Base-by-base conservation (phyloP, 2,888 invertebrate genomes). In the Linnaemya vulpina region DNA sequence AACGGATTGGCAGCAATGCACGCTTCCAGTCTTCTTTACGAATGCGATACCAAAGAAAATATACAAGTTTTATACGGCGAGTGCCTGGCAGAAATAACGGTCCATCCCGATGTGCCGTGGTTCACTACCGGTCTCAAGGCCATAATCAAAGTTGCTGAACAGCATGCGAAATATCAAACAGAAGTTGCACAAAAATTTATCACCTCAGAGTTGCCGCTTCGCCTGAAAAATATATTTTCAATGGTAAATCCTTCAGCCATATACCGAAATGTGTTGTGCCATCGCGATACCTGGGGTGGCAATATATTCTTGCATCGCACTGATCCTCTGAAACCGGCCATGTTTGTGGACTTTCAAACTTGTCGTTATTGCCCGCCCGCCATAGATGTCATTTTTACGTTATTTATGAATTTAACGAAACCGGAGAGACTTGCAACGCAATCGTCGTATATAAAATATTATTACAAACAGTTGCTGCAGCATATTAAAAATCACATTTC, bases 231-330 rank as follows among this genome's bases (percentile, higher is more conserved):
- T 0, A 83, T 91, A 0, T 91, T 89, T 40, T 88, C 87, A n/a
- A 91, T 91, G 89, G 88, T 88, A 0, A 89, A 89, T 63, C 84
- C 92, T 15, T 91, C 93, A 4, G 46, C 89, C 62, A 88, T 88
- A 63, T 91, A 93, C 90, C 88, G 91, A 7, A 94, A 94, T 86
- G 94, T 93, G 0, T 88, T 94, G 1, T 92, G 93, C n/a, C 92
- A 92, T 87, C 90, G 91, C 2, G 92, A 92, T 87, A 88, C 90
- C 49, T 92, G 92, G 92, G 88, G 89, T n/a, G 92, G 91, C 13
- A 92, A 92, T 88, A 89, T 92, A 11, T 90, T 92, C 84, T 90
- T 90, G 67, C 88, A 89, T 55, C 85, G 87, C 0, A 3, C 13
- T 5, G 9, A 82, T 15, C 2, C 7, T 22, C 10, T 62, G 1